Evolutionary conservation across 2,888 invertebrate genomes (phyloP).

Genomic region (Kuschelorhynchus macadamiae): DNA sequence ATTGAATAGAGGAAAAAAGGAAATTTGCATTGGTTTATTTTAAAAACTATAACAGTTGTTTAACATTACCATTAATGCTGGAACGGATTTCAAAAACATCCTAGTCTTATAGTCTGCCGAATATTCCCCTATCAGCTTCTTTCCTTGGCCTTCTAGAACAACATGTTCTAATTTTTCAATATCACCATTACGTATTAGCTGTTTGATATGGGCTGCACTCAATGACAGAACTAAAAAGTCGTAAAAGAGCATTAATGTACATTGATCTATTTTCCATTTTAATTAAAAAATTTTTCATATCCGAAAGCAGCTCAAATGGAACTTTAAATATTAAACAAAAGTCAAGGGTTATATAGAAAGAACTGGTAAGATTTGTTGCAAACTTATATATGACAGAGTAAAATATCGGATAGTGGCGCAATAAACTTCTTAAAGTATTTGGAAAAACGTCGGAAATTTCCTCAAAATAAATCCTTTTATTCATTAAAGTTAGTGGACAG

Average conservation of each 20-base stretch:
- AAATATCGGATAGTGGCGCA: no score
- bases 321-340: neutral
- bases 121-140: slow-evolving; percentile 76
- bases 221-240: slow-evolving; percentile 69
- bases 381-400: no score
- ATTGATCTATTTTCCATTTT: neutral
- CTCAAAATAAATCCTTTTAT: no score
- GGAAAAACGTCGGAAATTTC: no score
- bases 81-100: slow-evolving; percentile 77
- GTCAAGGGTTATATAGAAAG: no score
- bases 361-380: no score
- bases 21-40: no score
- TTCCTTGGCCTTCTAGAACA: slow-evolving; percentile 79
- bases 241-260: neutral
- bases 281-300: neutral
- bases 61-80: slow-evolving; percentile 78
- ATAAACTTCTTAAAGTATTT: no score
- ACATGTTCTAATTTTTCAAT: slow-evolving; percentile 77
- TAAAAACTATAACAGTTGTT: no score
- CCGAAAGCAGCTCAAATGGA: neutral
- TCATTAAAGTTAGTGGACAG: no score
- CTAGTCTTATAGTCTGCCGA: slow-evolving; percentile 75
- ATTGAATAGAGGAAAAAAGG: no score
- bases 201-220: slow-evolving; percentile 71
- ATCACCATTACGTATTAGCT: slow-evolving; percentile 75